These are phyloP conservation scores for Thunnus albacares DNA, from an alignment of 2,797 vertebrate species.

Conservation along the genomic window DNA sequence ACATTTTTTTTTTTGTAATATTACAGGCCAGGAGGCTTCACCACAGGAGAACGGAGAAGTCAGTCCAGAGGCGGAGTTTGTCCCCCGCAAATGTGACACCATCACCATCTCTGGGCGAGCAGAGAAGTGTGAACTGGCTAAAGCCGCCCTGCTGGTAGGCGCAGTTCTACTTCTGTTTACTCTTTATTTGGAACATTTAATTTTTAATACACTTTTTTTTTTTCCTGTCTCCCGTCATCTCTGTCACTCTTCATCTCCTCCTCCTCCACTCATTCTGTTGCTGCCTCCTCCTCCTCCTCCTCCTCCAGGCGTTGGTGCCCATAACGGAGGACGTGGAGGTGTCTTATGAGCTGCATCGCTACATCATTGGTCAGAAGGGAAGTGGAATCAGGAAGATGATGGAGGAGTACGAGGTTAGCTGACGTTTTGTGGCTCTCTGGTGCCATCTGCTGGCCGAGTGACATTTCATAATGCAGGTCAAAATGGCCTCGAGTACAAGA, in stretches of 20 bases:
- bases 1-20: background rate
- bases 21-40: constrained; percentile 77
- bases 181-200: background rate
- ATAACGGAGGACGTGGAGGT: constrained; percentile 86
- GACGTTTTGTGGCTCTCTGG: background rate
- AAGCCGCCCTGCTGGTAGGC: constrained; percentile 83
- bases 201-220: no score
- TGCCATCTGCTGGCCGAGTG: constrained; percentile 31
- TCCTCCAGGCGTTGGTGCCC: constrained; percentile 85
- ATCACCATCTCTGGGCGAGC: constrained; percentile 83
- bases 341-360: constrained; percentile 87
- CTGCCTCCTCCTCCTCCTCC: background rate
- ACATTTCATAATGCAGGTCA: background rate
- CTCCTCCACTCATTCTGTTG: background rate
- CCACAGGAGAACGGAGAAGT: constrained; percentile 85
- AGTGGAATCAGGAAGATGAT: constrained; percentile 90
- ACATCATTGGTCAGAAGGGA: constrained; percentile 90
- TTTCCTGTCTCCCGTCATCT: background rate
- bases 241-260: background rate
- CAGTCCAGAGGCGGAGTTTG: constrained; percentile 74
- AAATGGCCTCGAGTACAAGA: background rate
- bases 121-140: constrained; percentile 87
- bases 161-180: background rate
- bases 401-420: constrained; percentile 88
- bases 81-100: constrained; percentile 85